These are phyloP conservation scores for Neodiprion pinetum DNA, from an alignment of 1,140 invertebrate genomes.

Conservation along the genomic window DNA sequence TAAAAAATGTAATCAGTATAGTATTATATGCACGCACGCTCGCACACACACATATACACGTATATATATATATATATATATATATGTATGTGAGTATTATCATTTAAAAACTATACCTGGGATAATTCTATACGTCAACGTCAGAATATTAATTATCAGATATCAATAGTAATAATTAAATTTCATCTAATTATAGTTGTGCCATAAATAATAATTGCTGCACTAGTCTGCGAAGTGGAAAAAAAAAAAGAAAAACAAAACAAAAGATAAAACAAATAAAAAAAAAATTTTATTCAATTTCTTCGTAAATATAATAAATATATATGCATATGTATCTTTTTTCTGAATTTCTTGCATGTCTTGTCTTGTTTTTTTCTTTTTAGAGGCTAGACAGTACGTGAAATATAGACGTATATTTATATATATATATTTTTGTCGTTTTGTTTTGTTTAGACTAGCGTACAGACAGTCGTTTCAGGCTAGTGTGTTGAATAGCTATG, in stretches of 20 bases:
- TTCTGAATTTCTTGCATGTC: neutral
- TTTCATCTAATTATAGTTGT: constrained; percentile 8
- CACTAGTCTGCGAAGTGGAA: neutral
- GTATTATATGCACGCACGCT: too few species aligned
- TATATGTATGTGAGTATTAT: neutral
- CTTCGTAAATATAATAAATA: neutral
- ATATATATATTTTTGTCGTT: constrained; percentile 20
- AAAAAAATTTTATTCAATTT: constrained; percentile 3
- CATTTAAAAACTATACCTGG: neutral
- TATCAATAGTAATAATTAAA: neutral
- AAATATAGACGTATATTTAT: neutral
- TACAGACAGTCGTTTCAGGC: constrained; percentile 38
- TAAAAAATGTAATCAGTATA: too few species aligned
- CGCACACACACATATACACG: too few species aligned
- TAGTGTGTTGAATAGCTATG: constrained; percentile 42
- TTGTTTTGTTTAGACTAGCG: constrained; percentile 44
- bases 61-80: too few species aligned
- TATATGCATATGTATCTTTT: constrained; percentile 8
- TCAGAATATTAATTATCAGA: neutral
- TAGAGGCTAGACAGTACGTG: neutral
- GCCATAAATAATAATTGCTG: constrained; percentile 6
- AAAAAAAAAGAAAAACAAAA: constrained; percentile 1
- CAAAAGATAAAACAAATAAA: neutral
- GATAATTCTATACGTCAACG: neutral
- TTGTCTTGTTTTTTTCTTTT: neutral